phyloP scores from a whole-genome alignment of 2,888 invertebrate species.

The Chaetoderma sp. region DNA sequence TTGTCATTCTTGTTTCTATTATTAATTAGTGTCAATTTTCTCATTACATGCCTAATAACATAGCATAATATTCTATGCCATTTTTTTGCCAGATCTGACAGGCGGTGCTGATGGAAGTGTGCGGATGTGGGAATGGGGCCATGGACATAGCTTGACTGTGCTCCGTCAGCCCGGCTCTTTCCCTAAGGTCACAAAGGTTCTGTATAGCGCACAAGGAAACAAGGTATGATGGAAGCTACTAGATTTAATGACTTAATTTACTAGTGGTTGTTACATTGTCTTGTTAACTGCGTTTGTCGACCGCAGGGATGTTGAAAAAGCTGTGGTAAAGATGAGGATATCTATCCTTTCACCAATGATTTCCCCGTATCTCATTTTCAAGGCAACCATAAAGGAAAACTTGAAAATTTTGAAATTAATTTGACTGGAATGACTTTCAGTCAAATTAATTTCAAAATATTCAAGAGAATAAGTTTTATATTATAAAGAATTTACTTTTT shows the following conservation, averaged over 20 bases:
- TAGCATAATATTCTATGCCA: not conserved
- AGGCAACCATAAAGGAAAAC: too few species aligned
- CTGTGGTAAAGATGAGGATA: too few species aligned
- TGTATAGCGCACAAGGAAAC: conserved; percentile 96
- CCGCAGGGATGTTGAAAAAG: too few species aligned
- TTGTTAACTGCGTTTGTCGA: too few species aligned
- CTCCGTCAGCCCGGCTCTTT: conserved; percentile 63
- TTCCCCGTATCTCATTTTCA: too few species aligned
- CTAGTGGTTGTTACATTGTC: not conserved
- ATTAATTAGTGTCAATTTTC: not conserved
- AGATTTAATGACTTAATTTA: not conserved
- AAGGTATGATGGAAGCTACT: conserved; percentile 74
- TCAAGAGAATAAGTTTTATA: too few species aligned
- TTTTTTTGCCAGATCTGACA: conserved; percentile 79
- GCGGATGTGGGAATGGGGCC: conserved; percentile 99
- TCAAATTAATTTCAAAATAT: too few species aligned
- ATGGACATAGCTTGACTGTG: conserved; percentile 70
- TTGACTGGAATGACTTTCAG: too few species aligned
- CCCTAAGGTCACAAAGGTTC: conserved; percentile 86
- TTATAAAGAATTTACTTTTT: too few species aligned
- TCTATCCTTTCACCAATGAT: too few species aligned
- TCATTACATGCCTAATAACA: too few species aligned
- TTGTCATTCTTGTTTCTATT: not conserved
- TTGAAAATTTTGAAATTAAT: too few species aligned
- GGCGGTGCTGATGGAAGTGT: conserved; percentile 77